Base-by-base conservation (phyloP, 2,113 vertebrate species). In the Lophotis ruficrista region DNA sequence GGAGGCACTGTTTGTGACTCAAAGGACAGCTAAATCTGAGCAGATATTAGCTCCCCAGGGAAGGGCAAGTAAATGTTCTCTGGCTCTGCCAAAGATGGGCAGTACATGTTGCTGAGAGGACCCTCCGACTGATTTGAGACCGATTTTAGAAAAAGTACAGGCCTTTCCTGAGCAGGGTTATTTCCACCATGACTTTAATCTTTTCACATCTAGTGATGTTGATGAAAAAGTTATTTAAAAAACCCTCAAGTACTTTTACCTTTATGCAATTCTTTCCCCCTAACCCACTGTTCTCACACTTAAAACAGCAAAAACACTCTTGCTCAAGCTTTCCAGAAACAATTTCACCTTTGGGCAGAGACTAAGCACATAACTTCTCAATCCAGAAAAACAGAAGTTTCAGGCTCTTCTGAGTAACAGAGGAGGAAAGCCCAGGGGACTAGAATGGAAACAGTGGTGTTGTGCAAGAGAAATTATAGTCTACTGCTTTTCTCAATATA, bases 281-380 rank as follows among this genome's bases (percentile, higher is more conserved):
- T 61, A 50, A 45, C 61, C 81, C 57, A 82, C 86, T 94, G 64
- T 87, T 60, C 70, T 92, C 57, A 33, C 28, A 81, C 25, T 87
- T 71, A 60, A 79, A 93, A 19, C 31, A 95, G 84, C 57, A 90
- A 92, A 90, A 95, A 87, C 50, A 89, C 51, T 94, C 80, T 96
- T 96, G 77, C 89, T 96, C 86, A 96, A 94, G 92, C 57, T 84
- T 79, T 93, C 50, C 91, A 96, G 65, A 96, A 94, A 92, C 92
- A 90, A 61, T 89, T 96, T 96, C 95, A 96, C 90, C 94, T 95
- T 93, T 93, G 77, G 47, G 80, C 94, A 96, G 77, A 93, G 83
- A 87, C 61, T 68, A 65, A 87, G 73, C 38, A 76, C 41, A 22
- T 47, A 90, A 75, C 62, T 75, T 76, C 53, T 79, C 77, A 92